Base-by-base conservation (phyloP, 2,888 invertebrate species). In the Cerceris ruficornis region DNA sequence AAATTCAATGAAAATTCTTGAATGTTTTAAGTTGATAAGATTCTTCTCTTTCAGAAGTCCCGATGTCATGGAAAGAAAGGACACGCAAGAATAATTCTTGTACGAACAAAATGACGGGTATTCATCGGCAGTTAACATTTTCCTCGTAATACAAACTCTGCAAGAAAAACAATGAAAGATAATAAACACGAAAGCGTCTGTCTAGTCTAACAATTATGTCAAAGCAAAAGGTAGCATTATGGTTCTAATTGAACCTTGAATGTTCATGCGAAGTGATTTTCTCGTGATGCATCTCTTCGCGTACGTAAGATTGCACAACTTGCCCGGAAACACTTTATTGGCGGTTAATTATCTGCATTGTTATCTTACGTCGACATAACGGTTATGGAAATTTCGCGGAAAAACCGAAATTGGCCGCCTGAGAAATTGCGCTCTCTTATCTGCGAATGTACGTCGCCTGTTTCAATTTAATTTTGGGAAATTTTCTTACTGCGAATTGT, bases 301-400 rank as follows among this genome's bases (percentile, higher is more conserved):
- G 11, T 41, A 65, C 61, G 69, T 41, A 64, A 17, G 67, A 71
- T 85, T 84, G 67, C 76, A 76, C 75, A 86, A 85, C 59, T 50
- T 57, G 77, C 61, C 84, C 84, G 85, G 85, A 85, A 85, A 82
- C 61, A 70, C 75, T 72, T 82, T 72, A 86, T 82, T 78, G 81
- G 64, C 71, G 86, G 66, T 76, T 80, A 85, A 86, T 85, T 84
- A 72, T 75, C 75, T 58, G 68, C 76, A 75, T 82, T 74, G 83
- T 81, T 86, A 69, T 70, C 69, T 80, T 72, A 55, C 72, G 69
- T n/a, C 64, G 64, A 65, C 68, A 74, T 78, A 75, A 81, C 71
- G 62, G 71, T 80, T 70, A 77, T 71, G 80, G 80, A 84, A 80
- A 83, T 75, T 70, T 58, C 59, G 9, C 58, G 69, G 65, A 66